phyloP scores from a whole-genome alignment of 64 coral and sea anemone species.

The Dendronephthya gigantea region DNA sequence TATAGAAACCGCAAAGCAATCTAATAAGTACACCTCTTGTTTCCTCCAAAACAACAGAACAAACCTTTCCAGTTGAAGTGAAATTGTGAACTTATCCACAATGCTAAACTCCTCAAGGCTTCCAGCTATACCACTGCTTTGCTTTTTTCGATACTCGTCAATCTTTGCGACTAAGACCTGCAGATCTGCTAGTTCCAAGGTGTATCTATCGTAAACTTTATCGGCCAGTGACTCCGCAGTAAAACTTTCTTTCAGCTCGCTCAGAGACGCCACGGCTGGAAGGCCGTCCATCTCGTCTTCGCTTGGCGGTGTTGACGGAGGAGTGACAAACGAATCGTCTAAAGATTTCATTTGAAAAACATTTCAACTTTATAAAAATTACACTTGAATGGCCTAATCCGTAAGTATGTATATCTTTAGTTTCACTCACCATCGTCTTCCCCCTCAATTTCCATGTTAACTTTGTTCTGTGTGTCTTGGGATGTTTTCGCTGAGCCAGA shows the following conservation, averaged over 20 bases:
- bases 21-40: too few species aligned
- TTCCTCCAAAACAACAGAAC: background rate
- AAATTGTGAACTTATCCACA: slow-evolving; percentile 87
- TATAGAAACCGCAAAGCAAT: too few species aligned
- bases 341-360: background rate
- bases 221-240: background rate
- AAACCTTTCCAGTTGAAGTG: slow-evolving; percentile 73
- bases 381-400: too few species aligned
- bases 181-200: slow-evolving; percentile 73
- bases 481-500: slow-evolving; percentile 58
- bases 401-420: background rate
- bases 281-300: slow-evolving; percentile 31
- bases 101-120: slow-evolving; percentile 51
- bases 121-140: background rate
- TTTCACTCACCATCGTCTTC: background rate
- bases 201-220: slow-evolving; percentile 43
- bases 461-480: background rate
- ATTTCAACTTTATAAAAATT: too few species aligned
- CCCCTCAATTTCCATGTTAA: background rate
- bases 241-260: background rate
- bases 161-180: slow-evolving; percentile 86
- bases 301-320: slow-evolving; percentile 67
- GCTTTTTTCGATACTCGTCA: slow-evolving; percentile 55
- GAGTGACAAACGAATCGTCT: slow-evolving; percentile 79
- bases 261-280: background rate